phyloP scores from a whole-genome alignment of 2,797 vertebrate genomes.

The Poecilia wingei region DNA sequence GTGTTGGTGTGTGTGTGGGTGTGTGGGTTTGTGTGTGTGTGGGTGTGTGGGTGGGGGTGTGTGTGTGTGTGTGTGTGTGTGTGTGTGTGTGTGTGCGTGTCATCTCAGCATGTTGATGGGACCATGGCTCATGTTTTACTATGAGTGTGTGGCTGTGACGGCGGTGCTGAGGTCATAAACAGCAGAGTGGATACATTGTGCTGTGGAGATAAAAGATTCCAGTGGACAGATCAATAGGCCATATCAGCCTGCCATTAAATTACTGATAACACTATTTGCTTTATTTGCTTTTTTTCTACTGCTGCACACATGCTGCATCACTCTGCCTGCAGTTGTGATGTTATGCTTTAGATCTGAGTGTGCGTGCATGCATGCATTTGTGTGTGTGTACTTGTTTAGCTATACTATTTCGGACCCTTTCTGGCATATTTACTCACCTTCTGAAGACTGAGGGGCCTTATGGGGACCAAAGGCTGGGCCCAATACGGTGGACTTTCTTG shows the following conservation, averaged over 20 bases:
- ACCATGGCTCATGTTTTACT: conserved; percentile 47
- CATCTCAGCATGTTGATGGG: conserved; percentile 26
- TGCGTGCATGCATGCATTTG: not conserved
- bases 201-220: conserved; percentile 77
- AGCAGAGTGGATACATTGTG: conserved; percentile 77
- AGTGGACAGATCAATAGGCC: conserved; percentile 77
- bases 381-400: not conserved
- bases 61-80: not conserved
- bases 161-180: conserved; percentile 62
- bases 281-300: conserved; percentile 73
- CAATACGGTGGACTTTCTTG: no score
- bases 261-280: conserved; percentile 81
- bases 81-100: conserved; percentile 18
- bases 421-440: no score
- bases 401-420: no score
- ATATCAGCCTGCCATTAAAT: conserved; percentile 79
- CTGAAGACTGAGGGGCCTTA: no score
- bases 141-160: conserved; percentile 28
- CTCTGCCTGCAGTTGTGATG: conserved; percentile 64
- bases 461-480: no score
- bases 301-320: conserved; percentile 59
- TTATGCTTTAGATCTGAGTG: conserved; percentile 33
- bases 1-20: not conserved
- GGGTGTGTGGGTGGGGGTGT: not conserved
- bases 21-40: no score